These are phyloP conservation scores for Morus bassanus DNA, from an alignment of 2,797 vertebrate species.

Conservation along the genomic window DNA sequence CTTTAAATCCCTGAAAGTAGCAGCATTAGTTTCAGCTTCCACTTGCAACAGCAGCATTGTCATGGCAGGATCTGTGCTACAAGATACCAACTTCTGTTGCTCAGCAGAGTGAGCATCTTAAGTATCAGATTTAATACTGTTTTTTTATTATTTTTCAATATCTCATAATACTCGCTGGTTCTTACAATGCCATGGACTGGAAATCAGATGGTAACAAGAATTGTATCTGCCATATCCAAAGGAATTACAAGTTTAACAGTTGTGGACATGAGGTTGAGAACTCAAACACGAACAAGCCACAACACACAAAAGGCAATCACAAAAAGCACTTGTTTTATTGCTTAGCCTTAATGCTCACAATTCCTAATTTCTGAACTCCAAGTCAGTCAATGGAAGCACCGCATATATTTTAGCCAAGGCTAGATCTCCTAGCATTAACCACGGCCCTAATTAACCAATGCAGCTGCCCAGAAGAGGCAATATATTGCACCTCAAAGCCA, in stretches of 20 bases:
- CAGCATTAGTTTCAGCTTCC: neutral
- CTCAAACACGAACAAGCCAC: neutral
- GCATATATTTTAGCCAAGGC: rapidly evolving
- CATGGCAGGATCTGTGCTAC: neutral
- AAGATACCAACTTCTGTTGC: neutral
- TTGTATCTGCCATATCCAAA: neutral
- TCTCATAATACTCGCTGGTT: neutral
- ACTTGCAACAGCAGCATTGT: neutral
- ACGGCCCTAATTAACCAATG: neutral
- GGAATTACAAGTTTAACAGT: neutral
- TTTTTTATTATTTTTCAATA: neutral
- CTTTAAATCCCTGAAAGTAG: neutral
- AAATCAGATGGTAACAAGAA: neutral
- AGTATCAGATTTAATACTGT: rapidly evolving
- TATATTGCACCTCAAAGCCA: neutral
- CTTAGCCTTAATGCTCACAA: neutral
- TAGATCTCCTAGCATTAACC: neutral
- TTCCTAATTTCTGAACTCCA: neutral
- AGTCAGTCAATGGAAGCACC: neutral
- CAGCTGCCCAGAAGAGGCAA: neutral
- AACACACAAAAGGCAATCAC: neutral
- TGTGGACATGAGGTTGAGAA: neutral
- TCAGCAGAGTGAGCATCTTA: neutral
- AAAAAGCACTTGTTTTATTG: neutral
- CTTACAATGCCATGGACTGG: neutral